phyloP scores from a whole-genome alignment of 2,797 vertebrate species.

The Pantherophis vulpinus region DNA sequence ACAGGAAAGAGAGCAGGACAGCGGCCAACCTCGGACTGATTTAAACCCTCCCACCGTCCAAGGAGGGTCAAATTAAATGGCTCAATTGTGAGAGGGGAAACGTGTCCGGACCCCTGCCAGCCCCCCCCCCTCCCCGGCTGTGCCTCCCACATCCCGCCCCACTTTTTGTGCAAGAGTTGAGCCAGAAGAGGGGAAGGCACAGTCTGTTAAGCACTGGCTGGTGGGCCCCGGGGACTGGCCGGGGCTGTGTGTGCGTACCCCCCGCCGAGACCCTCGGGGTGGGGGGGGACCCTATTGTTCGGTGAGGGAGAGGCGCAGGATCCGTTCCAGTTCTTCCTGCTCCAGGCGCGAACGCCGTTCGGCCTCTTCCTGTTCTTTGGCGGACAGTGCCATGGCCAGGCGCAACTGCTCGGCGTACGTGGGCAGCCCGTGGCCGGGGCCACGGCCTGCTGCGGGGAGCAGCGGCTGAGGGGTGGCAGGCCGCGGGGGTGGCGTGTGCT shows the following conservation, averaged over 20 bases:
- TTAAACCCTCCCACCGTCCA: background rate
- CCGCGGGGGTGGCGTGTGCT: conserved; percentile 75
- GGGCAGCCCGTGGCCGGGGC: conserved; percentile 74
- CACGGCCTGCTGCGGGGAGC: conserved; percentile 66
- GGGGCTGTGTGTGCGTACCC: background rate
- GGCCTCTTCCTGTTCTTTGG: conserved; percentile 87
- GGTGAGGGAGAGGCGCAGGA: conserved; percentile 92
- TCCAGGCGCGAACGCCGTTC: conserved; percentile 83
- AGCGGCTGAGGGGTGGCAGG: conserved; percentile 48
- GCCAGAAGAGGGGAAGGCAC: background rate
- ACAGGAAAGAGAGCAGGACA: background rate
- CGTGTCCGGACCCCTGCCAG: too few species aligned
- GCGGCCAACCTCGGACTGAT: background rate
- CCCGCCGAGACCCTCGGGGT: background rate
- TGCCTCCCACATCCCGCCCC: background rate
- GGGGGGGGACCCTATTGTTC: conserved; percentile 78
- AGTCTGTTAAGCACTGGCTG: background rate
- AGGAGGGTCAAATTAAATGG: background rate
- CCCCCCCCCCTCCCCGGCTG: background rate
- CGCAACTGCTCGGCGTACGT: conserved; percentile 90
- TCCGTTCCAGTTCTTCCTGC: conserved; percentile 91
- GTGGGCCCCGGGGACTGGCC: background rate
- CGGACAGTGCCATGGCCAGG: conserved; percentile 92
- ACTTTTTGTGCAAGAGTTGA: background rate
- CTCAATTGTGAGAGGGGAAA: background rate